Base-by-base conservation (phyloP, 2,113 vertebrate genomes). In the Ptychochromis oligacanthus region DNA sequence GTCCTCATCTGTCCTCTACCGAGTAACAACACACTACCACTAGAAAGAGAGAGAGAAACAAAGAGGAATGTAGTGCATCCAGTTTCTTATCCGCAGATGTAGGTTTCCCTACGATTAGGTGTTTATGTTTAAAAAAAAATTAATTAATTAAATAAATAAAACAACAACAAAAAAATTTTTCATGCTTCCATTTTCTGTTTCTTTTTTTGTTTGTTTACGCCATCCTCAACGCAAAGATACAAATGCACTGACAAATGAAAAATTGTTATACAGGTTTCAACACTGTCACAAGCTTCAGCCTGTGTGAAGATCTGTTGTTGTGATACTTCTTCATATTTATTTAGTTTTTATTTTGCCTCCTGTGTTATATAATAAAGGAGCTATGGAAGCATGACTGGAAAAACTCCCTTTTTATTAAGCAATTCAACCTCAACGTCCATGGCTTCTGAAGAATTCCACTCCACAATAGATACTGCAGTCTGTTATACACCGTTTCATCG, bases 1-100 rank as follows among this genome's bases (percentile, higher is more conserved):
- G 84, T 87, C 91, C 81, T 88, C 38, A 26, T 70, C 46, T 82
- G 80, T 58, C 54, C 61, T 88, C 8, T 12, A 56, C 3, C 10
- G 36, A 55, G 46, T 38, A 4, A 43, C 26, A 28, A 26, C 81
- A 46, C 26, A 5, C 2, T 11, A 1, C 70, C 4, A 38, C 17
- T 0, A 24, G 2, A 17, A 6, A 81, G 55, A 76, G 6, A 54
- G 2, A 5, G 2, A 74, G 6, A 52, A 70, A 49, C 24, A 60
- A 64, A 5, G 9, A 76, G 79, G 77, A 88, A 91, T 89, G 87
- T 11, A 2, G 72, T 1, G 40, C 10, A 28, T 80, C 88, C 57
- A 36, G 40, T 82, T 84, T 79, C 72, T 22, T 40, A 28, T 61
- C 56, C 14, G 46, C 52, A 36, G 6, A 20, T 34, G 56, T 20